Conservation (phyloP, 2,113 vertebrate species). For the Epinephelus lanceolatus region DNA sequence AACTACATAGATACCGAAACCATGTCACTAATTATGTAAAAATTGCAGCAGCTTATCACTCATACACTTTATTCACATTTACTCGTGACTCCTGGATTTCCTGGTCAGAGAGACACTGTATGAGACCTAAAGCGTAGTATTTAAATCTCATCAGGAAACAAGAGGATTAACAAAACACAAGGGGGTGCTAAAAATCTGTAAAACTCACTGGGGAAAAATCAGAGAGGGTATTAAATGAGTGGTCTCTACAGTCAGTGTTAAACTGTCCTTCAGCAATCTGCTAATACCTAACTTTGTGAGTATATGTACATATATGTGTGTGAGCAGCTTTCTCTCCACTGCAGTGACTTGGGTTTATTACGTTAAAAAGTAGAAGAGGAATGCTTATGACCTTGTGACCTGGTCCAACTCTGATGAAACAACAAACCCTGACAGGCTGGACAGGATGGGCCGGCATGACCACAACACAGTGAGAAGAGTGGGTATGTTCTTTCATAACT, state of each 20-base stretch:
- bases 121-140: background rate
- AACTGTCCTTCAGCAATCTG: background rate
- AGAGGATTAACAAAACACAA: background rate
- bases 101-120: too few relatives aligned
- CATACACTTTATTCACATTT: background rate
- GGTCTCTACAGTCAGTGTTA: background rate
- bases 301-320: background rate
- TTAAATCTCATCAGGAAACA: background rate
- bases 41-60: background rate
- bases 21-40: background rate
- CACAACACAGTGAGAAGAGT: constrained; percentile 28
- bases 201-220: background rate
- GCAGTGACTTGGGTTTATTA: background rate
- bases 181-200: constrained; percentile 2
- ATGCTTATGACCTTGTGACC: background rate
- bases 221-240: background rate
- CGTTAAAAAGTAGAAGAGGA: background rate
- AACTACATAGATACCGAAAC: background rate
- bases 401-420: background rate
- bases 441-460: constrained; percentile 30
- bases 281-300: background rate
- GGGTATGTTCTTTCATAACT: constrained; percentile 22
- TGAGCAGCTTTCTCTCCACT: background rate
- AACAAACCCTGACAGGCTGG: constrained; percentile 27
- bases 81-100: background rate